Percentiles rank a stretch among this genome's conserved stretches.
These are phyloP conservation scores for Catotricha subobsoleta DNA, from an alignment of 2,888 invertebrate species.

Conservation along the genomic window DNA sequence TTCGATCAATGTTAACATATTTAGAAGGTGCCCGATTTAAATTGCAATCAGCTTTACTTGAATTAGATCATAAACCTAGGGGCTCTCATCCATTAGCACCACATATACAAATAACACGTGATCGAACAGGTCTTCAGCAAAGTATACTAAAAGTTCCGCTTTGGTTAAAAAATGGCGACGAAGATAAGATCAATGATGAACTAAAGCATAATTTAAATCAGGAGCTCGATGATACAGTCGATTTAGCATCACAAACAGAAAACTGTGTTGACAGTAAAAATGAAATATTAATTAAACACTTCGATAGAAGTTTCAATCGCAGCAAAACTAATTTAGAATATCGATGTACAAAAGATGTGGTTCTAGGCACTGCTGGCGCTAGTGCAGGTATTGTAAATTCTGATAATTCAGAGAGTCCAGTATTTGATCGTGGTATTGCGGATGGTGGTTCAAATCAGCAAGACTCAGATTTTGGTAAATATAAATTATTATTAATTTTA, in stretches of 20 bases:
- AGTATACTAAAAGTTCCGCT: constrained; percentile 56
- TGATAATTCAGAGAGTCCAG: constrained; percentile 12
- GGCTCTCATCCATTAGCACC: constrained; percentile 65
- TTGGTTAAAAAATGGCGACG: constrained; percentile 29
- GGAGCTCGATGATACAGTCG: constrained; percentile 10
- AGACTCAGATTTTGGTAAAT: constrained; percentile 65
- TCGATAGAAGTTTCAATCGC: constrained; percentile 18
- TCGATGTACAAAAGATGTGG: constrained; percentile 1
- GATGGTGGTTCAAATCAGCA: constrained; percentile 77
- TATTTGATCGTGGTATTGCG: constrained; percentile 27
- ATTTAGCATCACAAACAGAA: not conserved
- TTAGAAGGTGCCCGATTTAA: constrained; percentile 81
- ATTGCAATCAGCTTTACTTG: constrained; percentile 63
- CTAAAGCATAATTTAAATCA: constrained; percentile 11
- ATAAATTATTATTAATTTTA: too few relatives aligned
- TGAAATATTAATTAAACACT: constrained; percentile 17
- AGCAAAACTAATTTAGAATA: constrained; percentile 29
- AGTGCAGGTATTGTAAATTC: not conserved
- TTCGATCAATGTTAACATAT: constrained; percentile 81
- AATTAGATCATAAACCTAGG: constrained; percentile 60
- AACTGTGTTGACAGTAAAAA: constrained; percentile 22
- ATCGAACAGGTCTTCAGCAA: constrained; percentile 77
- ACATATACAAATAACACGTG: constrained; percentile 73
- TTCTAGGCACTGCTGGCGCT: not conserved
- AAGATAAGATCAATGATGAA: constrained; percentile 13